phyloP scores from a whole-genome alignment of 2,113 vertebrate genomes.

The Bombycilla garrulus region DNA sequence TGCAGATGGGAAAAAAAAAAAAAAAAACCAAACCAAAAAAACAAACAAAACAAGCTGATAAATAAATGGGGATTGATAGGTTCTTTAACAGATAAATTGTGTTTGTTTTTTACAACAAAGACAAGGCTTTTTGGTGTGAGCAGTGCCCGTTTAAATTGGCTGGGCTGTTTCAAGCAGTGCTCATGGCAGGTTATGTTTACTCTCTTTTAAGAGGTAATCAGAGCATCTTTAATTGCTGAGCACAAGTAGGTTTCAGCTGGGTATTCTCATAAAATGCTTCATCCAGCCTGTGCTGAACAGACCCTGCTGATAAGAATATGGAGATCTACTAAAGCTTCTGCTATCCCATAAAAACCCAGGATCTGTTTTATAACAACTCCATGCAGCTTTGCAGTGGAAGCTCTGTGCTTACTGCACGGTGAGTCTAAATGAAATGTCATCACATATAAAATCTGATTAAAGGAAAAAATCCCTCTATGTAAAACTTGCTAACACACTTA shows the following conservation, averaged over 20 bases:
- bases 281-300: background rate
- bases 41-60: background rate
- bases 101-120: background rate
- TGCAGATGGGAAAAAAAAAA: background rate
- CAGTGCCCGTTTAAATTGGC: background rate
- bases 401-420: background rate
- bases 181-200: background rate
- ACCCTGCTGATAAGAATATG: background rate
- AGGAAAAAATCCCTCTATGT: background rate
- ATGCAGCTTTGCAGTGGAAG: background rate
- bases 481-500: background rate
- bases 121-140: background rate
- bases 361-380: constrained; percentile 7
- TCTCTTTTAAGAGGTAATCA: constrained; percentile 26
- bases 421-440: constrained; percentile 2
- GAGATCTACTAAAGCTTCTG: constrained; percentile 25
- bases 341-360: background rate
- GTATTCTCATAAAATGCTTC: background rate
- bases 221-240: constrained; percentile 28
- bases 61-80: background rate
- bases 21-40: background rate
- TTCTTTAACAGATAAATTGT: background rate
- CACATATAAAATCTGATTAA: background rate
- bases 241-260: background rate
- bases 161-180: background rate